Evolutionary conservation across 2,113 vertebrate species (phyloP).

Genomic region (Datnioides undecimradiatus): DNA sequence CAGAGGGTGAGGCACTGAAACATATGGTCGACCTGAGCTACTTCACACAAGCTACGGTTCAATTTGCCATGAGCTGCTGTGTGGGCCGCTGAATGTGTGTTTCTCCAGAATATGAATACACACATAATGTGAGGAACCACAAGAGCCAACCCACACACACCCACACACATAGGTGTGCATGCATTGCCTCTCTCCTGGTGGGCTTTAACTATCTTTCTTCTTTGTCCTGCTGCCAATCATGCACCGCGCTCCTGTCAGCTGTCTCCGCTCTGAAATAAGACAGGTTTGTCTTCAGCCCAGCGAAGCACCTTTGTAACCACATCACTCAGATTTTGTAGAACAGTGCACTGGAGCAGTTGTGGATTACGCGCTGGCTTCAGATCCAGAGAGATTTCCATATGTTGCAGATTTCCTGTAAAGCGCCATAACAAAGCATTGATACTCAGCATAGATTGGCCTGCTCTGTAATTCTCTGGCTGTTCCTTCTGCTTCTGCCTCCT

Average conservation of each 20-base stretch:
- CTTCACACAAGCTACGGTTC: conserved; percentile 46
- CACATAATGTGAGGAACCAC: conserved; percentile 2
- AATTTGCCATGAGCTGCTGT: conserved; percentile 2
- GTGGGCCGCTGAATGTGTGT: neutral
- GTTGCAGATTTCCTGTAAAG: conserved; percentile 45
- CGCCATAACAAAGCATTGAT: conserved; percentile 45
- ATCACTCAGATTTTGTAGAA: conserved; percentile 58
- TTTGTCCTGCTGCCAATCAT: conserved; percentile 66
- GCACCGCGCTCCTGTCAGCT: conserved; percentile 43
- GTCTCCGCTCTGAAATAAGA: conserved; percentile 44
- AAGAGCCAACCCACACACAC: conserved; percentile 1
- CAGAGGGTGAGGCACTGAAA: conserved; percentile 13
- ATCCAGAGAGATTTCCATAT: conserved; percentile 56
- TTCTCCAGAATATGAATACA: conserved; percentile 33
- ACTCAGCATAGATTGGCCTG: conserved; percentile 37
- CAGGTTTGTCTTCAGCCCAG: conserved; percentile 47
- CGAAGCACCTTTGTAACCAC: conserved; percentile 58
- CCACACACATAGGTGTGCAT: neutral
- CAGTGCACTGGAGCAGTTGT: conserved; percentile 17
- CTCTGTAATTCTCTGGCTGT: conserved; percentile 19
- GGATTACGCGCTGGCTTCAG: conserved; percentile 47
- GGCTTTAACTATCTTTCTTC: conserved; percentile 50
- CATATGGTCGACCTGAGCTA: conserved; percentile 6
- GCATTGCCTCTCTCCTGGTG: conserved; percentile 30
- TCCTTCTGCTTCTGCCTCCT: neutral